Conservation (phyloP, 2,113 vertebrate genomes). For the Protobothrops mucrosquamatus region DNA sequence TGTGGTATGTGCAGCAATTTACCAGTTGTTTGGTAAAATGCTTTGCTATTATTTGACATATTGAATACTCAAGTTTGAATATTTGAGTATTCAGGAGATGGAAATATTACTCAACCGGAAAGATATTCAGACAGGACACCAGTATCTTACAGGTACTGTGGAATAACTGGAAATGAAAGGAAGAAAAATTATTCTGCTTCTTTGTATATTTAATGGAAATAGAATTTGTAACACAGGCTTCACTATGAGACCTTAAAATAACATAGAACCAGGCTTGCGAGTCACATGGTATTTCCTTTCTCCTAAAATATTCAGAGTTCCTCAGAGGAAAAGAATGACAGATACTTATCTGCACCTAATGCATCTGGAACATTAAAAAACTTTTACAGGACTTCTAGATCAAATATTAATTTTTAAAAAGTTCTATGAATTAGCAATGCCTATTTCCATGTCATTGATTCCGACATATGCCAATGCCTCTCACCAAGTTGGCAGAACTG, state of each 20-base stretch:
- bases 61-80: background rate
- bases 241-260: background rate
- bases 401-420: constrained; percentile 62
- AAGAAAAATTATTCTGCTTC: background rate
- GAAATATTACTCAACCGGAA: background rate
- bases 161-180: background rate
- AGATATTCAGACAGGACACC: background rate
- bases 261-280: background rate
- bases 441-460: constrained; percentile 40
- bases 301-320: constrained; percentile 52
- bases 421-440: constrained; percentile 61
- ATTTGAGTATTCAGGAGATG: background rate
- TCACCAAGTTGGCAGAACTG: constrained; percentile 36
- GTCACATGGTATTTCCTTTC: background rate
- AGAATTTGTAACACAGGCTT: background rate
- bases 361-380: constrained; percentile 55
- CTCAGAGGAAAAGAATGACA: background rate
- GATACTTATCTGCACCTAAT: background rate
- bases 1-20: background rate
- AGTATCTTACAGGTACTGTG: background rate
- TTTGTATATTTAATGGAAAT: background rate
- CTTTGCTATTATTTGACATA: background rate
- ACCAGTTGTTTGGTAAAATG: background rate
- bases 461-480: constrained; percentile 48
- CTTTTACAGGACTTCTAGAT: constrained; percentile 42